phyloP scores from a whole-genome alignment of 2,888 invertebrate species.

The Macaria notata region DNA sequence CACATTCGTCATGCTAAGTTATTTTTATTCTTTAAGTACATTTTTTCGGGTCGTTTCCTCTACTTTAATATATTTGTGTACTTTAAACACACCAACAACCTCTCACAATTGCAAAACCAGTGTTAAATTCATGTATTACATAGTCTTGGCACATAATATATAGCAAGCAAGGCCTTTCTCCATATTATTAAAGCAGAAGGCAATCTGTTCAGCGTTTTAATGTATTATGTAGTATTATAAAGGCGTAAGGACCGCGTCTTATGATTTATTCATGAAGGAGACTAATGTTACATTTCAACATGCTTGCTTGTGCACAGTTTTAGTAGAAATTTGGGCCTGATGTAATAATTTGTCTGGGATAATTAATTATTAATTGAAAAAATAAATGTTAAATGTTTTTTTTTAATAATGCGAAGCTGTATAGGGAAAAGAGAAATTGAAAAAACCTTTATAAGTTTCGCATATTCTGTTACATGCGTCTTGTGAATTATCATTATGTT shows the following conservation, averaged over 20 bases:
- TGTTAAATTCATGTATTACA: conserved; percentile 17
- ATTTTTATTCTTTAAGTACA: too few species aligned
- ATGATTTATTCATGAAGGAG: conserved; percentile 81
- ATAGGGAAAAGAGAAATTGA: too few species aligned
- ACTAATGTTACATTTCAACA: conserved; percentile 75
- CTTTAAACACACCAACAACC: too few species aligned
- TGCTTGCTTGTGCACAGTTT: conserved; percentile 58
- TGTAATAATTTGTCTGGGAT: conserved; percentile 63
- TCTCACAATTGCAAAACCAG: too few species aligned
- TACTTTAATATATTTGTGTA: too few species aligned
- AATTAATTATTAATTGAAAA: conserved; percentile 40
- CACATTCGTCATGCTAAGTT: too few species aligned
- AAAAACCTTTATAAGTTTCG: too few species aligned
- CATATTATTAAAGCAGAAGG: conserved; percentile 75
- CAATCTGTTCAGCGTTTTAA: conserved; percentile 80
- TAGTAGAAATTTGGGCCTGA: conserved; percentile 61
- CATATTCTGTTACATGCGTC: too few species aligned
- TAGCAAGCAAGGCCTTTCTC: conserved; percentile 20
- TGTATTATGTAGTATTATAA: conserved; percentile 82
- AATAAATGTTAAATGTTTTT: neutral
- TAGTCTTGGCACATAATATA: conserved; percentile 18
- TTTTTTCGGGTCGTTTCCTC: too few species aligned
- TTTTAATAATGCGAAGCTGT: too few species aligned
- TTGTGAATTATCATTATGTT: too few species aligned
- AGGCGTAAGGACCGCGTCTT: conserved; percentile 75